Evolutionary conservation across 2,888 invertebrate genomes (phyloP), one percentile per base, ranked within the genome.

Genomic region (Priocnemis perturbator): DNA sequence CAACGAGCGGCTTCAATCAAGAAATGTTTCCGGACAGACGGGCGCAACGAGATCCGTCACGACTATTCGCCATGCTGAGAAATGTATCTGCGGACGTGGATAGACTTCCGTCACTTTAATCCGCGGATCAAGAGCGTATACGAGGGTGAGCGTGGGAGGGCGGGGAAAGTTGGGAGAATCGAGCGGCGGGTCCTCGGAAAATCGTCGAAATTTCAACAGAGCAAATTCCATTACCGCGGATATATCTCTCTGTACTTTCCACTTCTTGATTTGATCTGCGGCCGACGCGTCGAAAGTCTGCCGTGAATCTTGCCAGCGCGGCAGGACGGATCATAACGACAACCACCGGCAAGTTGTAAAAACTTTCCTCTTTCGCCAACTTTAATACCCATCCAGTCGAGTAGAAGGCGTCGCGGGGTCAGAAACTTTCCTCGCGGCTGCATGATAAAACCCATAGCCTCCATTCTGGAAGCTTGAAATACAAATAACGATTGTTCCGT

Each of bases 221-320:
- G 52, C 64, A 73, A 67, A 71, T 71, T 78, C 73, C 69, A 71
- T 76, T 73, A 71, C 60, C 23, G 50, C 14, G 17, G 17, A 21
- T 19, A 11, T 47, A 52, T 15, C 26, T 20, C 20, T 63, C 47
- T 52, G 50, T 50, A 55, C 67, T 67, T 71, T 64, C 57, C 57
- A 53, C 57, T 62, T 64, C 45, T 47, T 47, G 59, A 64, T 67
- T 62, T 63, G 67, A 77, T 70, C 66, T 56, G 64, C 45, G 60
- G 68, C 19, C 61, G 74, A 59, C 66, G 59, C 67, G 66, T 67
- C 69, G 63, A 59, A 67, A 69, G 60, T 72, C 67, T 58, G 45
- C 56, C 64, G 62, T 63, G 69, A 69, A 67, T 69, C 67, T 60
- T 65, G 20, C 44, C 23, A 3, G 30, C n/a, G n/a, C n/a, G n/a